These are phyloP conservation scores for Ephestia elutella DNA, from an alignment of 1,140 invertebrate genomes.

Conservation along the genomic window DNA sequence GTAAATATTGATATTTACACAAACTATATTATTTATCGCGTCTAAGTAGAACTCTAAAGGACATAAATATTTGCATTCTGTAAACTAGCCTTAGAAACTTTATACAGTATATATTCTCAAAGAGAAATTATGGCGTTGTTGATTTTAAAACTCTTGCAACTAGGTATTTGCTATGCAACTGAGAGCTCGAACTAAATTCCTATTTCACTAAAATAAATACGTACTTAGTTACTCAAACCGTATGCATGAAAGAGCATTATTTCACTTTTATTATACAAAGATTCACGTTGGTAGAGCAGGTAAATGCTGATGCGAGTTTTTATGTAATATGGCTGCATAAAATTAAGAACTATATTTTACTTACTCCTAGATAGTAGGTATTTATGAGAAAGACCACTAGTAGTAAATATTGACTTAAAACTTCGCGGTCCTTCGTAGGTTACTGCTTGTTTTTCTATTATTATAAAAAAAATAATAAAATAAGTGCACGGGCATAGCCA, in stretches of 20 bases:
- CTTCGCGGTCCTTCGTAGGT: too few species aligned
- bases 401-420: too few species aligned
- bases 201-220: slow-evolving; percentile 1
- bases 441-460: too few species aligned
- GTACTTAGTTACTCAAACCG: neutral
- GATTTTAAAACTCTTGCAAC: neutral
- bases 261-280: neutral
- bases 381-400: too few species aligned
- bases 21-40: too few species aligned
- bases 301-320: neutral
- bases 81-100: neutral
- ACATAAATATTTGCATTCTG: neutral
- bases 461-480: too few species aligned
- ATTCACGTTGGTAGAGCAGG: neutral
- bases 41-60: neutral
- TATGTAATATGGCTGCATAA: too few species aligned
- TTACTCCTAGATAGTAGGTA: too few species aligned
- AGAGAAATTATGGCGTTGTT: neutral
- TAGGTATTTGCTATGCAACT: slow-evolving; percentile 1
- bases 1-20: too few species aligned
- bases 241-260: neutral
- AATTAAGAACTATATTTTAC: too few species aligned
- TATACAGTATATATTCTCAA: neutral
- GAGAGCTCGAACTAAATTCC: neutral
- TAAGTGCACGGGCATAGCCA: too few species aligned